phyloP scores from a whole-genome alignment of 2,113 vertebrate species.

The Eurypyga helias region DNA sequence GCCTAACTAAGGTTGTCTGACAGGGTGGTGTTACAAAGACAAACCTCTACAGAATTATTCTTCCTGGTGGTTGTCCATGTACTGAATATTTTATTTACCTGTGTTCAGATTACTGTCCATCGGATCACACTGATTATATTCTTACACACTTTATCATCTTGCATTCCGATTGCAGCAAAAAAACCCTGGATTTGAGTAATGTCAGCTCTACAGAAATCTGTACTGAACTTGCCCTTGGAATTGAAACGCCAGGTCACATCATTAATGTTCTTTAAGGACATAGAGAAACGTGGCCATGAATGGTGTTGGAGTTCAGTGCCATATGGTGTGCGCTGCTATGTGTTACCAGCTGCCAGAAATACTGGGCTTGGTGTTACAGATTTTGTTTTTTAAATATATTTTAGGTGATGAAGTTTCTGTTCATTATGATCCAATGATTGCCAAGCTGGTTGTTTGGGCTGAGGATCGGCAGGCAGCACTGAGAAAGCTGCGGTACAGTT shows the following conservation, averaged over 20 bases:
- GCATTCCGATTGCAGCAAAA: not conserved
- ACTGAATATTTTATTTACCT: not conserved
- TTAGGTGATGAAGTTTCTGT: slow-evolving; percentile 94
- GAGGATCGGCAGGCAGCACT: slow-evolving; percentile 89
- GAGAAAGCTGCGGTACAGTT: slow-evolving; percentile 85
- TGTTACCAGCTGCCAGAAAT: not conserved
- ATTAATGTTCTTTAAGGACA: not conserved
- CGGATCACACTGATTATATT: not conserved
- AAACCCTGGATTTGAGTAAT: not conserved
- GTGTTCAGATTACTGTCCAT: not conserved
- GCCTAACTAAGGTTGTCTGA: not conserved
- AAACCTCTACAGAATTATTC: not conserved
- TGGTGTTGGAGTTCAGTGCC: not conserved
- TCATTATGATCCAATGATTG: slow-evolving; percentile 98
- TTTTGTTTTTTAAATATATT: not conserved
- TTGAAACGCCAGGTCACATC: not conserved
- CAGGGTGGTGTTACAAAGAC: not conserved
- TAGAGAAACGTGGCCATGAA: not conserved
- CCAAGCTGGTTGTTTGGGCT: slow-evolving; percentile 96
- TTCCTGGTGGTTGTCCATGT: not conserved
- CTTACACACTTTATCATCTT: not conserved
- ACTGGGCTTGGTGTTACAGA: not conserved
- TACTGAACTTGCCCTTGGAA: not conserved
- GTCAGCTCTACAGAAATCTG: not conserved
- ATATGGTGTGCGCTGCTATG: not conserved